These are phyloP conservation scores for Ormia ochracea DNA, from an alignment of 2,888 invertebrate species.

Conservation along the genomic window DNA sequence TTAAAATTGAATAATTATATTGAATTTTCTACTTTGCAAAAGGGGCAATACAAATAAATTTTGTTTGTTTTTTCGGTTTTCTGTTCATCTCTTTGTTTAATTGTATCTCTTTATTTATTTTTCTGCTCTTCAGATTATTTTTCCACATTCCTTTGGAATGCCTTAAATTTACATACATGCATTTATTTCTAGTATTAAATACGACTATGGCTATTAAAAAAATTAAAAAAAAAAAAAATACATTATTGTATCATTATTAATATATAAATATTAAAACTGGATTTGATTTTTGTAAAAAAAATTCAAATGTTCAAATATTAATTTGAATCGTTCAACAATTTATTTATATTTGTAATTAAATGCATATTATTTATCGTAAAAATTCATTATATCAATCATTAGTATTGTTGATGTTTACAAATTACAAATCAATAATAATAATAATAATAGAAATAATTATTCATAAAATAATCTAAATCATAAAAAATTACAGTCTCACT, in stretches of 20 bases:
- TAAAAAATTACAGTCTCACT: constrained; percentile 62
- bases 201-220: constrained; percentile 61
- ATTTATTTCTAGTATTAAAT: constrained; percentile 58
- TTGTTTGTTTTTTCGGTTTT: not conserved
- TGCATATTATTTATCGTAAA: constrained; percentile 55
- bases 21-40: not conserved
- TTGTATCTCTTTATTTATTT: constrained; percentile 23
- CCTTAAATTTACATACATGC: constrained; percentile 58
- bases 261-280: constrained; percentile 40
- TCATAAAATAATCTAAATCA: constrained; percentile 53
- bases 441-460: constrained; percentile 30
- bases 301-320: constrained; percentile 52
- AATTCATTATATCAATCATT: constrained; percentile 46
- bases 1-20: not conserved
- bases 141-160: constrained; percentile 59
- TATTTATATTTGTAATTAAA: constrained; percentile 57
- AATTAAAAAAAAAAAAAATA: constrained; percentile 12
- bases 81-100: not conserved
- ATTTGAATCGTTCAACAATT: constrained; percentile 61
- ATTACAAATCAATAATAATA: constrained; percentile 29
- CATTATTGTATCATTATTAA: constrained; percentile 31
- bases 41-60: constrained; percentile 1
- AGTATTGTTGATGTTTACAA: constrained; percentile 34
- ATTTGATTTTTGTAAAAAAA: constrained; percentile 48
- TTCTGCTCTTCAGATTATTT: constrained; percentile 13